Conservation (phyloP, 2,888 invertebrate genomes). For the Bellardia bayeri region DNA sequence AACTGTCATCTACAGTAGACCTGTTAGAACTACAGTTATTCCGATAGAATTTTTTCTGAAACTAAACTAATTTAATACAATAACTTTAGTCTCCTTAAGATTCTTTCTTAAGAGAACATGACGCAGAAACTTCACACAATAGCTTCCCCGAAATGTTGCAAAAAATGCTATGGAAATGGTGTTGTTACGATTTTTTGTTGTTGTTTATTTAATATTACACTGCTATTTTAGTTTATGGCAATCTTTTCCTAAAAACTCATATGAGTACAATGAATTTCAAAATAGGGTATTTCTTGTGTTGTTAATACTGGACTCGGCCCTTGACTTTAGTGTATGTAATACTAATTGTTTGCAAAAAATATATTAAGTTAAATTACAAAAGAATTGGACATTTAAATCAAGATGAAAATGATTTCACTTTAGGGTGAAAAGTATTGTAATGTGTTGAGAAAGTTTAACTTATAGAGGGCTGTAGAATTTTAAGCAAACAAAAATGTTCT, state of each 20-base stretch:
- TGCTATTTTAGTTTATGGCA: neutral
- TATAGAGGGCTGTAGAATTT: too few relatives aligned
- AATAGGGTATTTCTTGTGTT: slow-evolving; percentile 12
- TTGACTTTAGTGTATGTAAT: neutral
- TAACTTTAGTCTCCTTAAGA: too few relatives aligned
- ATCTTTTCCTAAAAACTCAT: neutral
- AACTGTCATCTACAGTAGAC: too few relatives aligned
- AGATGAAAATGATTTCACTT: neutral
- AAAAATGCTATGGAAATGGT: neutral
- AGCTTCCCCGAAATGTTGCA: too few relatives aligned
- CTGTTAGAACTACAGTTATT: too few relatives aligned
- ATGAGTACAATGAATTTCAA: neutral
- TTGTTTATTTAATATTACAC: slow-evolving; percentile 3
- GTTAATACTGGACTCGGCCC: slow-evolving; percentile 15
- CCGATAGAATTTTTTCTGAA: too few relatives aligned
- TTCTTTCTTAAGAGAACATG: too few relatives aligned
- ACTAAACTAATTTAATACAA: too few relatives aligned
- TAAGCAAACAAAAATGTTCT: too few relatives aligned
- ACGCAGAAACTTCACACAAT: too few relatives aligned
- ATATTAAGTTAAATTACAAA: slow-evolving; percentile 15
- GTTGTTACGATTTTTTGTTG: neutral
- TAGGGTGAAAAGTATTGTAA: neutral
- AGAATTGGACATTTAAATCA: slow-evolving; percentile 15
- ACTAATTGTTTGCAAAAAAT: neutral
- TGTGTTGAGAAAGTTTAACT: neutral